A percentile compares a stretch with the other conserved stretches of the same genome.
phyloP scores from a whole-genome alignment of 35 echinoderm and acorn worm genomes.

The Apostichopus californicus region DNA sequence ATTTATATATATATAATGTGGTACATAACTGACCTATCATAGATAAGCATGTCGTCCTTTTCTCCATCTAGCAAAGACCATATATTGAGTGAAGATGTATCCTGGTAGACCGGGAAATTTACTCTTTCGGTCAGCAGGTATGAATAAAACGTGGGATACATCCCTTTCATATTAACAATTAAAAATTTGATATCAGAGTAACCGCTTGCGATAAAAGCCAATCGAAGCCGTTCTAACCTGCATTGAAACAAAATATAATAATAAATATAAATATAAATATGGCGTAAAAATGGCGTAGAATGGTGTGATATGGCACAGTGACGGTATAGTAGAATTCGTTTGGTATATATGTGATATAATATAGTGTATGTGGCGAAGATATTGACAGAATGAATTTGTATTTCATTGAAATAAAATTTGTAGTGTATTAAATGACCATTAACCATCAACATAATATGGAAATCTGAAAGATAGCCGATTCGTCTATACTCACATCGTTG shows the following conservation, averaged over 20 bases:
- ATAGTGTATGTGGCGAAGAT: neutral
- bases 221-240: slow-evolving; percentile 20
- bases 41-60: slow-evolving; percentile 83
- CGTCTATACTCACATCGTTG: slow-evolving; percentile 43
- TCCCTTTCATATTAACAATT: slow-evolving; percentile 5
- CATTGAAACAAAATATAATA: too few species aligned
- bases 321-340: neutral
- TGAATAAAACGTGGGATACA: neutral
- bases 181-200: slow-evolving; percentile 21
- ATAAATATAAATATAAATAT: too few species aligned
- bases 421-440: neutral
- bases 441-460: neutral
- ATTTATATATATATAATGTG: too few species aligned
- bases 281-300: too few species aligned
- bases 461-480: neutral
- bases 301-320: neutral
- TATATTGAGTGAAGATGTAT: neutral
- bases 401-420: neutral
- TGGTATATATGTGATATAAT: neutral
- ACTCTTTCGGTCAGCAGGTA: slow-evolving; percentile 3
- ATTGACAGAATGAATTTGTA: neutral
- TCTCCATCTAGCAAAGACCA: slow-evolving; percentile 58
- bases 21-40: slow-evolving; percentile 60
- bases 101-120: slow-evolving; percentile 59
- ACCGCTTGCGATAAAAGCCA: neutral